These are phyloP conservation scores for Nephrotoma flavescens DNA, from an alignment of 2,888 invertebrate species.

Conservation along the genomic window DNA sequence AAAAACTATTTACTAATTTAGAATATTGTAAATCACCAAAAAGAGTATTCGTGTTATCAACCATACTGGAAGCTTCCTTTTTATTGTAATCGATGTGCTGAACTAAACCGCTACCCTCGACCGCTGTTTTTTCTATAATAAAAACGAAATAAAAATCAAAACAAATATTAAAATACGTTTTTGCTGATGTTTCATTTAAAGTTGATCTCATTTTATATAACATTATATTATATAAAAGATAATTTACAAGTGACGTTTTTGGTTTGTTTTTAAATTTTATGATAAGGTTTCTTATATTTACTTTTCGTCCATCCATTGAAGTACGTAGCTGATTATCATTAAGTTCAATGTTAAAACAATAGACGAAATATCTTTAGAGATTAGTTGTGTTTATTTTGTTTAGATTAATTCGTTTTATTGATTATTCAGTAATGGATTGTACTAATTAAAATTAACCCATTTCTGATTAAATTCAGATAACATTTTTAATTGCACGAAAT, in stretches of 20 bases:
- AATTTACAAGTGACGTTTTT: neutral
- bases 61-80: conserved; percentile 11
- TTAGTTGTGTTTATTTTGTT: neutral
- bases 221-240: neutral
- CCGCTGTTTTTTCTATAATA: neutral
- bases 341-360: neutral
- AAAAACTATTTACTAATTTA: neutral
- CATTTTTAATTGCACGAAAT: no score
- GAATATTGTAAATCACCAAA: conserved; percentile 13
- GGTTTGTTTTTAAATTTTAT: neutral
- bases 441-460: neutral
- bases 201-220: neutral
- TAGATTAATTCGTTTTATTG: neutral
- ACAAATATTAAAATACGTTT: neutral
- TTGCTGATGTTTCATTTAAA: neutral
- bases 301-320: neutral
- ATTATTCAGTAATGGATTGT: neutral
- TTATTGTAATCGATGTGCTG: neutral
- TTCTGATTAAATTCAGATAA: neutral
- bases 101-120: conserved; percentile 5
- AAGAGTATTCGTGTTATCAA: conserved; percentile 17
- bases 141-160: neutral
- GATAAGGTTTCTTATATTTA: neutral
- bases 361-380: neutral
- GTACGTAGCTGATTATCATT: neutral